These are phyloP conservation scores for Cheilosia vulpina DNA, from an alignment of 2,888 invertebrate genomes.

Conservation along the genomic window DNA sequence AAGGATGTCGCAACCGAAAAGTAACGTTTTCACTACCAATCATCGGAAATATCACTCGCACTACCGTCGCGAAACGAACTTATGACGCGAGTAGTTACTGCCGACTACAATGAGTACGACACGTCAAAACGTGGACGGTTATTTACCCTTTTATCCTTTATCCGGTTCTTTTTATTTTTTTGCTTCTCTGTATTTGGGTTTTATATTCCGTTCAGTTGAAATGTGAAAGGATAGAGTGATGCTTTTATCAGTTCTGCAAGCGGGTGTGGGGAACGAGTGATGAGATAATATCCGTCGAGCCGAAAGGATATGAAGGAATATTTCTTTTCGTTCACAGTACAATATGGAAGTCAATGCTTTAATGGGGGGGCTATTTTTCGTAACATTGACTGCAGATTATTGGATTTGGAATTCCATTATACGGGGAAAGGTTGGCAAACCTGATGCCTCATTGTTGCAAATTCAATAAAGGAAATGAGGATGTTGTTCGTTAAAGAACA, in stretches of 20 bases:
- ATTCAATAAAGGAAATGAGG: neutral
- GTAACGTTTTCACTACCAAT: constrained; percentile 48
- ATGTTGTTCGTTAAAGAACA: no score
- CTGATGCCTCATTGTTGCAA: constrained; percentile 8
- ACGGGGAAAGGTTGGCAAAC: neutral
- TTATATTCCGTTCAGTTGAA: constrained; percentile 55
- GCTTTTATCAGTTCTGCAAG: constrained; percentile 39
- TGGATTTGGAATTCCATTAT: constrained; percentile 11
- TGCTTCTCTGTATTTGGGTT: constrained; percentile 17
- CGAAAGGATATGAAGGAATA: constrained; percentile 50
- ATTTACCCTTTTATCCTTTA: constrained; percentile 55
- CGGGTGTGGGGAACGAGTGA: neutral
- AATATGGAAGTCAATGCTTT: constrained; percentile 53
- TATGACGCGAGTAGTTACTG: constrained; percentile 58
- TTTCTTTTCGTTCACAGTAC: constrained; percentile 2
- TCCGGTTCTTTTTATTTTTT: neutral
- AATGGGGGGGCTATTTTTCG: constrained; percentile 54
- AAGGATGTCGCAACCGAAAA: constrained; percentile 27
- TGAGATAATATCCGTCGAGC: constrained; percentile 36
- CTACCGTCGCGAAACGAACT: constrained; percentile 60
- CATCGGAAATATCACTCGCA: constrained; percentile 48
- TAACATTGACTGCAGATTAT: constrained; percentile 43
- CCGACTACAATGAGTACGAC: constrained; percentile 30
- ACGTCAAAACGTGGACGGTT: constrained; percentile 41
- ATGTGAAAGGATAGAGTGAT: constrained; percentile 41